Evolutionary conservation across 2,888 invertebrate species (phyloP), one percentile per base, ranked within the genome.

Genomic region (Desoria tigrina): DNA sequence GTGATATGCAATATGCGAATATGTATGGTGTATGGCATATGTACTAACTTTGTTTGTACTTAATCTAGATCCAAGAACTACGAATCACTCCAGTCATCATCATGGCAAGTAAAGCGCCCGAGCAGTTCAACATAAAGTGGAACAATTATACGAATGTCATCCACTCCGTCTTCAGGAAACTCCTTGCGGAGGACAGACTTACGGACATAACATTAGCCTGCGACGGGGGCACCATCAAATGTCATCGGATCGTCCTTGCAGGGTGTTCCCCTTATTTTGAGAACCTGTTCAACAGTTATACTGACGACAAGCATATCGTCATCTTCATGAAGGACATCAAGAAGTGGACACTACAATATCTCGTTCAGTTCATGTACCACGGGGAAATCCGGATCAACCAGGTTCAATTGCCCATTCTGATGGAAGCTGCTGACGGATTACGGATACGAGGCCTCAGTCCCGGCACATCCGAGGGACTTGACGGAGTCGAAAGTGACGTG

Each of bases 351-450:
- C 88, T 92, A 81, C 90, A 92, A 77, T 90, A 90, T 0, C 81
- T 92, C 51, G 90, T 92, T 39, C 91, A 91, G 81, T 92, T 92
- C 79, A 92, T 92, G 92, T 92, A 92, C 80, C 90, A 90, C 78
- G 92, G 92, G 0, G 92, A 92, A 79, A 92, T 92, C 37, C 91
- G 90, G 78, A 90, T 92, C 0, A 89, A 90, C 2, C 91, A 92
- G 77, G 90, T 91, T 63, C 90, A 91, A 68, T 81, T 92, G 58
- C 88, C 90, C 37, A 88, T 89, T 74, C 80, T 92, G n/a, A 81
- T 92, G 11, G 88, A 88, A 78, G 90, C 90, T 0, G 92, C 92
- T 0, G 91, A 92, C 78, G 88, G 90, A 18, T 79, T 92, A 76
- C 90, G 92, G 78, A 90, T 92, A 66, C 85, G 90, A 77, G 91